These are phyloP conservation scores for Rhombomys opimus DNA, from an alignment of 2,113 vertebrate genomes.

Conservation along the genomic window DNA sequence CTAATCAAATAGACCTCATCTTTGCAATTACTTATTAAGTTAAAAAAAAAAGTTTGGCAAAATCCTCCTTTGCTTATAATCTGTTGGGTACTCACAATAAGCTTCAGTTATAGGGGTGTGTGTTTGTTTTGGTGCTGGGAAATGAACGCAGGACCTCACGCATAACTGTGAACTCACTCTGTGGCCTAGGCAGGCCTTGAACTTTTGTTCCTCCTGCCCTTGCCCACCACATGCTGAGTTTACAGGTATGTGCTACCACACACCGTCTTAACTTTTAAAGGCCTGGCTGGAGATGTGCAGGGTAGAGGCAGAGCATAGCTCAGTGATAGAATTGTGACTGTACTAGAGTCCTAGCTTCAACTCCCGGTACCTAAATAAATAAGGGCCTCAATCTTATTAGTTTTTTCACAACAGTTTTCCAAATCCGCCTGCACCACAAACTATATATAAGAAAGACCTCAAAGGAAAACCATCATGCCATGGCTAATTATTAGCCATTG, in stretches of 20 bases:
- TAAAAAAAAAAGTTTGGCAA: not conserved
- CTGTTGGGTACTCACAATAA: not conserved
- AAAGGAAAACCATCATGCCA: conserved; percentile 15
- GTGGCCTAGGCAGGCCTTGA: not conserved
- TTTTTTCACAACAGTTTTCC: conserved; percentile 24
- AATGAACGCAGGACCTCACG: not conserved
- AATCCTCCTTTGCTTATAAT: not conserved
- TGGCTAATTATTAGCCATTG: not conserved
- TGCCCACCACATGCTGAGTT: too few species aligned
- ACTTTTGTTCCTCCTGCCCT: not conserved
- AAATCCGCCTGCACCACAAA: conserved; percentile 34
- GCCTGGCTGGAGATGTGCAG: not conserved
- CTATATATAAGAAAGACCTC: not conserved
- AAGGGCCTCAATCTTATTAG: not conserved
- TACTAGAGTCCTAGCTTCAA: not conserved
- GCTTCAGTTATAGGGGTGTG: not conserved
- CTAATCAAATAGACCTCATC: not conserved
- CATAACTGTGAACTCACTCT: not conserved
- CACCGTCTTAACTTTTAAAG: not conserved
- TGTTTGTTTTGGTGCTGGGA: not conserved
- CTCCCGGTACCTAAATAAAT: not conserved
- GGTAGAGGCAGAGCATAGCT: not conserved
- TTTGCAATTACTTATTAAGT: not conserved
- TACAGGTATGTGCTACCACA: not conserved
- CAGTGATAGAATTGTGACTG: too few species aligned